A percentile compares a stretch with the other conserved stretches of the same genome.
Evolutionary conservation across 2,113 vertebrate species (phyloP).

Genomic region (Dicrurus megarhynchus): DNA sequence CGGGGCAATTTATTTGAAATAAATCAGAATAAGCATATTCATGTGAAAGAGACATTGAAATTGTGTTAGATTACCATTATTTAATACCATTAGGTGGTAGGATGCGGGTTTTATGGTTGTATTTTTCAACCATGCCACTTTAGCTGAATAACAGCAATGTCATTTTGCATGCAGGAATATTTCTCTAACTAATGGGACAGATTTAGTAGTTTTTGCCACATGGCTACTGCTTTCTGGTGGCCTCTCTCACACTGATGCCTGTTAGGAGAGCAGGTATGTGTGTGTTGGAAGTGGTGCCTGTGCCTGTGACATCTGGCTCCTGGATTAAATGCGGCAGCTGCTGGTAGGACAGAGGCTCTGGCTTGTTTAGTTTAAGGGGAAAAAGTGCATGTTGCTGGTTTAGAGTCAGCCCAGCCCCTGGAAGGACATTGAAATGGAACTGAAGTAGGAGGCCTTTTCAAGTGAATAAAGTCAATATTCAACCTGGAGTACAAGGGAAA

Average conservation of each 20-base stretch:
- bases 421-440: neutral
- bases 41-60: constrained; percentile 15
- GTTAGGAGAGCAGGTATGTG: neutral
- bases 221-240: neutral
- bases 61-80: neutral
- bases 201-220: neutral
- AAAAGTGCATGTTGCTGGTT: neutral
- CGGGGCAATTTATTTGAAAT: constrained; percentile 55
- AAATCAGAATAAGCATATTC: neutral
- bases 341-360: neutral
- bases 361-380: neutral
- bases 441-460: neutral
- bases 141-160: neutral
- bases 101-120: neutral
- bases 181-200: neutral
- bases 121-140: neutral
- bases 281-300: neutral
- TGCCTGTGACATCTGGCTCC: neutral
- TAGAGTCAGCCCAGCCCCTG: neutral
- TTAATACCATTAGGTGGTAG: neutral
- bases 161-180: neutral
- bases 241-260: rapidly evolving
- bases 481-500: neutral
- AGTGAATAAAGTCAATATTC: neutral
- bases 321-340: neutral